Conservation (phyloP, 2,888 invertebrate genomes). For the Andrena flavipes region DNA sequence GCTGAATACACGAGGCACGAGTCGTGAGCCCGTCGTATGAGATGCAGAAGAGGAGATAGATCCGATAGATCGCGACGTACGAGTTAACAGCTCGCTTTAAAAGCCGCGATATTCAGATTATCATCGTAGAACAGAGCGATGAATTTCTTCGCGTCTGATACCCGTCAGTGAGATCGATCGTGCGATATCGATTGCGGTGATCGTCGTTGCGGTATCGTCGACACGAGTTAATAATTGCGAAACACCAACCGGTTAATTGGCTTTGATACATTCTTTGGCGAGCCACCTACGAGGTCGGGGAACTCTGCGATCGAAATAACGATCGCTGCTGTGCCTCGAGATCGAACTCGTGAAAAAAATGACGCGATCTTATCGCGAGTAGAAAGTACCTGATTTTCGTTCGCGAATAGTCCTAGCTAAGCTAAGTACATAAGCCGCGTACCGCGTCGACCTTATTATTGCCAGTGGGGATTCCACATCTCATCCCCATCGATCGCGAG, state of each 20-base stretch:
- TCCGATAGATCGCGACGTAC: not conserved
- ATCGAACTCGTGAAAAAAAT: slow-evolving; percentile 10
- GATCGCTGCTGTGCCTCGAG: slow-evolving; percentile 8
- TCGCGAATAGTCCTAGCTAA: not conserved
- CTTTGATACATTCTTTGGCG: slow-evolving; percentile 12
- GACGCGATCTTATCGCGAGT: slow-evolving; percentile 17
- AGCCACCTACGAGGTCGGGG: slow-evolving; percentile 21
- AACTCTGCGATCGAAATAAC: slow-evolving; percentile 27
- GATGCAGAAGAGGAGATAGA: slow-evolving; percentile 8
- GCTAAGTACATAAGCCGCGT: not conserved
- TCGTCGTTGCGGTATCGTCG: slow-evolving; percentile 37
- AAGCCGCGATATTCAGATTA: slow-evolving; percentile 34
- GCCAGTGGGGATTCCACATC: slow-evolving; percentile 1
- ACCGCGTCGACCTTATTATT: slow-evolving; percentile 22
- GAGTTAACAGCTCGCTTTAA: slow-evolving; percentile 17
- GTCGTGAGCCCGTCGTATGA: too few species aligned
- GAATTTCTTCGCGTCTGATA: slow-evolving; percentile 22
- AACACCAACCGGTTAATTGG: slow-evolving; percentile 46
- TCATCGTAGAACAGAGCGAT: slow-evolving; percentile 8
- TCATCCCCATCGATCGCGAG: not conserved
- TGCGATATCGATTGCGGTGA: slow-evolving; percentile 34
- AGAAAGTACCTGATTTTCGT: slow-evolving; percentile 48
- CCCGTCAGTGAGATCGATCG: slow-evolving; percentile 20
- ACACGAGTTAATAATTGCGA: slow-evolving; percentile 38
- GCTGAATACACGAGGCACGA: not conserved